A percentile compares a stretch with the other conserved stretches of the same genome.
Conservation (phyloP, 2,888 invertebrate species). For the Coenonympha glycerion region DNA sequence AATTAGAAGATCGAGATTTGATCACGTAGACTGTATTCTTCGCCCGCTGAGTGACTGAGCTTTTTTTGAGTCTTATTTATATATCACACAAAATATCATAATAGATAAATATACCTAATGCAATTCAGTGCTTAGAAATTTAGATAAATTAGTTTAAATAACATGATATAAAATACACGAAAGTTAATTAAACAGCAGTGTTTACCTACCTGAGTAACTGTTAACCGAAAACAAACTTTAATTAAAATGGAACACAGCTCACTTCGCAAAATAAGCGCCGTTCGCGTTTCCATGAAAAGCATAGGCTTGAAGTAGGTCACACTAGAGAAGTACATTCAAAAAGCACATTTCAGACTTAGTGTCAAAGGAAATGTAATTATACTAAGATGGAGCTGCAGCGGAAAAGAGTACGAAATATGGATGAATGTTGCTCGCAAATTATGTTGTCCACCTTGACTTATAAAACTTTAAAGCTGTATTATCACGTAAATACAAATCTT, state of each 20-base stretch:
- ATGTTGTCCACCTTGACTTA: background rate
- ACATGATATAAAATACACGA: background rate
- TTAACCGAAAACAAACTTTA: slow-evolving; percentile 20
- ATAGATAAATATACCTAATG: too few species aligned
- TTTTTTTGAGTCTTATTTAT: too few species aligned
- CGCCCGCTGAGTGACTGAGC: too few species aligned
- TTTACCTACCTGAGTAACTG: slow-evolving; percentile 13
- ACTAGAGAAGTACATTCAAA: slow-evolving; percentile 21
- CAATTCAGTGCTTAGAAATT: too few species aligned
- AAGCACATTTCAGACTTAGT: slow-evolving; percentile 26
- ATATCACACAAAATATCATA: too few species aligned
- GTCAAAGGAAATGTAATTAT: slow-evolving; percentile 29
- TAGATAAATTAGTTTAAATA: too few species aligned
- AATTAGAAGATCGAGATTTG: too few species aligned
- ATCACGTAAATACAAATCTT: too few species aligned
- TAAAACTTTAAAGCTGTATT: too few species aligned
- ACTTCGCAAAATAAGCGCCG: slow-evolving; percentile 14
- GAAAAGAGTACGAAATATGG: slow-evolving; percentile 10
- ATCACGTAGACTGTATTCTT: too few species aligned
- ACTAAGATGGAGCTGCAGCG: slow-evolving; percentile 20
- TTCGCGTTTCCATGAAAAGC: slow-evolving; percentile 19
- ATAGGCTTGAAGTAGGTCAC: slow-evolving; percentile 28
- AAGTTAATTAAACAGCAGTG: slow-evolving; percentile 17
- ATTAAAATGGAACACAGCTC: slow-evolving; percentile 14
- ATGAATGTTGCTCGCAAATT: background rate